These are phyloP conservation scores for Aporrectodea caliginosa DNA, from an alignment of 1,140 invertebrate species.

Conservation along the genomic window DNA sequence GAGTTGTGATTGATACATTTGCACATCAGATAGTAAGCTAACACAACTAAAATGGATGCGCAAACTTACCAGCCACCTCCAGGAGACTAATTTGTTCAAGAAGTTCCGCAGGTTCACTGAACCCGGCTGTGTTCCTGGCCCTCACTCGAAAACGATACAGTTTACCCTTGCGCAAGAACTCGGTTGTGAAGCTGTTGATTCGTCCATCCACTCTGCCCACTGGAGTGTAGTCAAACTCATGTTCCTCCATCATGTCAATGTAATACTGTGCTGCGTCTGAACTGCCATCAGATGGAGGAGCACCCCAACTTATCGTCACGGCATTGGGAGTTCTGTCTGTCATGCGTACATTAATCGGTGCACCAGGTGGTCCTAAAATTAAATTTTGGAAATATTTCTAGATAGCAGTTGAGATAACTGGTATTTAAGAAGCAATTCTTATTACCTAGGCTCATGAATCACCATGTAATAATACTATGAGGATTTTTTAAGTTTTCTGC, in stretches of 20 bases:
- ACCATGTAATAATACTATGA: too few relatives aligned
- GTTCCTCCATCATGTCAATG: conserved; percentile 30
- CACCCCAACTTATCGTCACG: conserved; percentile 27
- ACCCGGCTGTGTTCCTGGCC: conserved; percentile 88
- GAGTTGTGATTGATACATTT: too few relatives aligned
- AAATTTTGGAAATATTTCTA: not conserved
- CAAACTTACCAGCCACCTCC: not conserved
- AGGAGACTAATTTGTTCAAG: not conserved
- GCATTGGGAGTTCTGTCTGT: not conserved
- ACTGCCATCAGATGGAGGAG: conserved; percentile 31
- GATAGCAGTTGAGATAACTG: too few relatives aligned
- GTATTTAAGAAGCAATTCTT: too few relatives aligned
- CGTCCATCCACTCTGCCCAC: conserved; percentile 14
- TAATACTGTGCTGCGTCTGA: conserved; percentile 25
- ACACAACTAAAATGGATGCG: too few relatives aligned
- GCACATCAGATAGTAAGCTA: too few relatives aligned
- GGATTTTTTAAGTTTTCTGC: too few relatives aligned
- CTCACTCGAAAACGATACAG: conserved; percentile 89
- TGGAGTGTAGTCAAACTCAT: conserved; percentile 6
- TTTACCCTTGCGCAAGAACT: conserved; percentile 54
- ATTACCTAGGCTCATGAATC: too few relatives aligned
- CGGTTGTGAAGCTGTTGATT: not conserved
- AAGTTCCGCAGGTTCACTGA: conserved; percentile 74
- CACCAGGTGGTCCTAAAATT: conserved; percentile 12
- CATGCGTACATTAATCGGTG: conserved; percentile 16